phyloP scores from a whole-genome alignment of 2,113 vertebrate genomes.

The Odontophorus gujanensis region DNA sequence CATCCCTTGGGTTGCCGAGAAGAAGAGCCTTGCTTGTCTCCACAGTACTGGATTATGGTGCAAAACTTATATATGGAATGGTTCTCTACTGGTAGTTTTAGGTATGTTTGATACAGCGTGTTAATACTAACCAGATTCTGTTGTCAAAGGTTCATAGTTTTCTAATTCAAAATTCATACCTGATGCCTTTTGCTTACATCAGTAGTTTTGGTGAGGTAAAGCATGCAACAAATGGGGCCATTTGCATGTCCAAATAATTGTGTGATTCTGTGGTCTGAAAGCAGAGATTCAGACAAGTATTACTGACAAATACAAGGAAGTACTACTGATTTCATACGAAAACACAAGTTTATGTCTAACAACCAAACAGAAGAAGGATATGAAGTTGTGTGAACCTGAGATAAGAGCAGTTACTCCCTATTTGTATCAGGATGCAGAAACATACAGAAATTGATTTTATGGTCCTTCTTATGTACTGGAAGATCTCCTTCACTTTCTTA shows the following conservation, averaged over 20 bases:
- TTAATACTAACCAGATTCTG: background rate
- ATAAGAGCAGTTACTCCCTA: background rate
- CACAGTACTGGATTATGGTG: background rate
- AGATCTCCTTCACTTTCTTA: background rate
- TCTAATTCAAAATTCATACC: background rate
- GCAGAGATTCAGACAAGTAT: background rate
- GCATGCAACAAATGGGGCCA: background rate
- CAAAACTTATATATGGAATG: too few relatives aligned
- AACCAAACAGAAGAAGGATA: background rate
- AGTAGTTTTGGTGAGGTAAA: background rate
- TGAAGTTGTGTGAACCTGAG: background rate
- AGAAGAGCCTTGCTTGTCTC: rapidly evolving
- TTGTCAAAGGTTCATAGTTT: background rate
- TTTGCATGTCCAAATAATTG: background rate
- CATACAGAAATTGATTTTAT: background rate
- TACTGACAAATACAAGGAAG: background rate
- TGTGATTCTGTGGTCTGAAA: background rate
- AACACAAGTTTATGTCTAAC: background rate
- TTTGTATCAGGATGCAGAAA: background rate
- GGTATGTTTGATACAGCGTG: background rate
- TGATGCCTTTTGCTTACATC: background rate
- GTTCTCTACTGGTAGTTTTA: background rate
- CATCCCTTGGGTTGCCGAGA: background rate
- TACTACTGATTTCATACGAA: background rate
- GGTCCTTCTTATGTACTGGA: background rate